Conservation (phyloP, 2,113 vertebrate genomes). For the Chaetodon trifascialis region DNA sequence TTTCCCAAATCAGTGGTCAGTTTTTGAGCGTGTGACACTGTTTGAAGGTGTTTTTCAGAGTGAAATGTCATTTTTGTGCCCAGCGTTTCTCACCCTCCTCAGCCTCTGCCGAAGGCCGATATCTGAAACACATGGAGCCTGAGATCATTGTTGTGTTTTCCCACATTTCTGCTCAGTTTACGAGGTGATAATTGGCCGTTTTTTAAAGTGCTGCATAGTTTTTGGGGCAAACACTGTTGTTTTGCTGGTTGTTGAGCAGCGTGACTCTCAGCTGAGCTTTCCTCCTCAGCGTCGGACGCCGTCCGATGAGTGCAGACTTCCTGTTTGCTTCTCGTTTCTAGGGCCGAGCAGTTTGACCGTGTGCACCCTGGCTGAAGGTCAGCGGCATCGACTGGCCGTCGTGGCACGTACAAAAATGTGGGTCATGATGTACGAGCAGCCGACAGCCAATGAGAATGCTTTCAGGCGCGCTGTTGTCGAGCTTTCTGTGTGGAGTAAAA, state of each 20-base stretch:
- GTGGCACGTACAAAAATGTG: slow-evolving; percentile 11
- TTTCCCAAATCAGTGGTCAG: no score
- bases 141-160: not conserved
- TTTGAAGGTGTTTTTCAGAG: no score
- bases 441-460: not conserved
- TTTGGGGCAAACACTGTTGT: not conserved
- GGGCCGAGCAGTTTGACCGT: not conserved
- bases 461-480: not conserved
- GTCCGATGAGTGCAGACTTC: not conserved
- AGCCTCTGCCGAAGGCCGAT: not conserved
- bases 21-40: no score
- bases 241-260: fast-evolving
- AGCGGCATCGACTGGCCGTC: slow-evolving; percentile 9
- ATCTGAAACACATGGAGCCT: not conserved
- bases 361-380: not conserved
- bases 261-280: not conserved
- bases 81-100: not conserved
- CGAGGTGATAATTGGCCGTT: not conserved
- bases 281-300: not conserved
- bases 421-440: slow-evolving; percentile 45
- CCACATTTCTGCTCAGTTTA: slow-evolving; percentile 1
- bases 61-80: no score
- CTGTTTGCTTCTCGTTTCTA: not conserved
- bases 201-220: not conserved
- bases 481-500: not conserved